Evolutionary conservation across 2,797 vertebrate species (phyloP), one percentile per base, ranked within the genome.

Genomic region (Distichodus sexfasciatus): DNA sequence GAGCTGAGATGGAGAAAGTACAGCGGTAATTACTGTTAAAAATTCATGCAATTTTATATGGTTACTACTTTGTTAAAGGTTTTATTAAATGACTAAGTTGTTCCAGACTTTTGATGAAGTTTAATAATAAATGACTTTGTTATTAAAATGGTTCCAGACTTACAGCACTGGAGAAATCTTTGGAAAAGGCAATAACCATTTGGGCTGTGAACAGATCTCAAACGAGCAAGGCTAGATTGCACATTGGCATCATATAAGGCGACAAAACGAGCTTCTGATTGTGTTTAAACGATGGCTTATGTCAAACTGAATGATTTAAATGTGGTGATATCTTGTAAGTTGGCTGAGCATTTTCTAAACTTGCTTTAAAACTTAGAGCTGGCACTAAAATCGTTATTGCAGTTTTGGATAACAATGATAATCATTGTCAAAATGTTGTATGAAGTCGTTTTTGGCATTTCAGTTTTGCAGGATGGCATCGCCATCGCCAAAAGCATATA

Each of bases 101-200:
- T 33, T 60, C 24, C 4, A 41, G 57, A 60, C 57, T 60, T 43
- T 43, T 60, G 24, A 60, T 60, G 38, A 60, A 40, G 12, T 40
- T 43, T 50, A 50, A 50, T 40, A 50, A 21, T 67, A 4, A 48
- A 21, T 58, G 62, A 3, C 21, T 46, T 46, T 26, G 9, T 46
- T 66, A 29, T 47, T 23, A 51, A 2, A 24, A n/a, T n/a, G n/a
- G 9, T 17, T 24, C 14, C 47, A 26, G 44, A 33, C 21, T 17
- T 24, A 11, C n/a, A 14, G 29, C 24, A 19, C 9, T 17, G 15
- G 28, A 36, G 43, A 2, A 24, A 58, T n/a, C 33, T 5, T 43
- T 6, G 19, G n/a, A 19, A 7, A 36, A n/a, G 11, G 28, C 19
- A 19, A 28, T 46, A 54, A 62, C 54, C 11, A 50, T 59, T 50